Conservation (phyloP, 92 coral and sea anemone genomes). For the Desmophyllum pertusum region DNA sequence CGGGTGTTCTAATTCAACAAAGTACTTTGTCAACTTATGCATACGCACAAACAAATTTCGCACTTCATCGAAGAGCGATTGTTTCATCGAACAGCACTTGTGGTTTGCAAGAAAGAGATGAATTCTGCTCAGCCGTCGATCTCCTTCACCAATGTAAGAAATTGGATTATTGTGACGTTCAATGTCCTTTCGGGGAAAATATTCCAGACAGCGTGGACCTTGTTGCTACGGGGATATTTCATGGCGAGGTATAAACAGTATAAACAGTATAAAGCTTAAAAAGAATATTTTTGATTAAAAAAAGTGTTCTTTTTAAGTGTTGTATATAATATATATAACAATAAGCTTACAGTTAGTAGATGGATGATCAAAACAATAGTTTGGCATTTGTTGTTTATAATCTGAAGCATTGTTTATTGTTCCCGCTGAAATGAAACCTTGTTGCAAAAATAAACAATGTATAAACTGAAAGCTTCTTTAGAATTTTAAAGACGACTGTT, state of each 20-base stretch:
- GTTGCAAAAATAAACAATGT: not conserved
- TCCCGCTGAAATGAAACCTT: not conserved
- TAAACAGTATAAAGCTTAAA: not conserved
- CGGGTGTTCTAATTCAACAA: conserved; percentile 11
- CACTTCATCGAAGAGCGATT: conserved; percentile 17
- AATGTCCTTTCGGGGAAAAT: conserved; percentile 30
- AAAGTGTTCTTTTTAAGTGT: not conserved
- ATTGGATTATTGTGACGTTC: conserved; percentile 6
- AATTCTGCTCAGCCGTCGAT: conserved; percentile 25
- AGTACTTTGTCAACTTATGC: not conserved
- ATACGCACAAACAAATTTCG: conserved; percentile 37
- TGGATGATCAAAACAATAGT: not conserved
- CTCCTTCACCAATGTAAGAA: not conserved
- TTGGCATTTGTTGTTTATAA: not conserved
- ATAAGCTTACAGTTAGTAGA: not conserved
- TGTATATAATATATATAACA: not conserved
- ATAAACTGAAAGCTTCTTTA: not conserved
- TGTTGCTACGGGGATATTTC: conserved; percentile 35
- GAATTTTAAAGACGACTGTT: not conserved
- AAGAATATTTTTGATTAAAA: not conserved
- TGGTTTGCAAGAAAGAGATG: conserved; percentile 23
- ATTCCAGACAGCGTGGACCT: conserved; percentile 15
- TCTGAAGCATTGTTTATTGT: not conserved
- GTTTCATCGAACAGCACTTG: conserved; percentile 35
- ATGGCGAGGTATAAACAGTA: conserved; percentile 21